phyloP scores from a whole-genome alignment of 1,140 invertebrate genomes.

The Microvelia longipes region DNA sequence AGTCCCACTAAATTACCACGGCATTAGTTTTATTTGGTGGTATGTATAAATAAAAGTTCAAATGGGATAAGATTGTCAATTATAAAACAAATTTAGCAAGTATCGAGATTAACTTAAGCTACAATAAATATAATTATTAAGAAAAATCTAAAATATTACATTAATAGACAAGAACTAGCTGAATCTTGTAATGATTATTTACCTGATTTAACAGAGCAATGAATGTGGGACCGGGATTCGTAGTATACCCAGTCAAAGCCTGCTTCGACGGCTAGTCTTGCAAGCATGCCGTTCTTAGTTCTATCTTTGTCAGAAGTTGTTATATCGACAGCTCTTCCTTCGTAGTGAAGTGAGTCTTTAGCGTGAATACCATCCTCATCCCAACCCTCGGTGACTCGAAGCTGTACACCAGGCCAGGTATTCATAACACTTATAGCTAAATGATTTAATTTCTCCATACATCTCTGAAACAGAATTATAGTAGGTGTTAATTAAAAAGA shows the following conservation, averaged over 20 bases:
- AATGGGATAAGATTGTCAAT: too few species aligned
- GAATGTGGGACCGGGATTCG: conserved; percentile 83
- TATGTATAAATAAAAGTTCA: too few species aligned
- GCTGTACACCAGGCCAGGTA: conserved; percentile 85
- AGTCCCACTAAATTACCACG: too few species aligned
- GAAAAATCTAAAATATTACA: too few species aligned
- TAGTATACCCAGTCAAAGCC: conserved; percentile 99
- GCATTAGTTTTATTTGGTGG: too few species aligned
- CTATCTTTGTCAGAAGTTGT: conserved; percentile 84
- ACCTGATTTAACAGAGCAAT: conserved; percentile 97
- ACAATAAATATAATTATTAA: too few species aligned
- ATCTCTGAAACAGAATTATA: conserved; percentile 50
- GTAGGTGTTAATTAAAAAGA: conserved; percentile 11
- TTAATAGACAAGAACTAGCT: too few species aligned
- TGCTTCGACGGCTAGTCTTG: conserved; percentile 85
- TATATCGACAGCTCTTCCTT: conserved; percentile 87
- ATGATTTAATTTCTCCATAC: conserved; percentile 87
- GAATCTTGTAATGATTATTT: too few species aligned
- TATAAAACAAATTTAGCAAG: too few species aligned
- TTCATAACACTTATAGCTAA: conserved; percentile 94
- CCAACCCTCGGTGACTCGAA: conserved; percentile 88
- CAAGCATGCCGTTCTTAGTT: conserved; percentile 88
- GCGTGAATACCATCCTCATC: conserved; percentile 73
- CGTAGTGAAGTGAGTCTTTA: conserved; percentile 78
- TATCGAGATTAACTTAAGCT: too few species aligned